Conservation (phyloP, 2,113 vertebrate species). For the Suncus etruscus region DNA sequence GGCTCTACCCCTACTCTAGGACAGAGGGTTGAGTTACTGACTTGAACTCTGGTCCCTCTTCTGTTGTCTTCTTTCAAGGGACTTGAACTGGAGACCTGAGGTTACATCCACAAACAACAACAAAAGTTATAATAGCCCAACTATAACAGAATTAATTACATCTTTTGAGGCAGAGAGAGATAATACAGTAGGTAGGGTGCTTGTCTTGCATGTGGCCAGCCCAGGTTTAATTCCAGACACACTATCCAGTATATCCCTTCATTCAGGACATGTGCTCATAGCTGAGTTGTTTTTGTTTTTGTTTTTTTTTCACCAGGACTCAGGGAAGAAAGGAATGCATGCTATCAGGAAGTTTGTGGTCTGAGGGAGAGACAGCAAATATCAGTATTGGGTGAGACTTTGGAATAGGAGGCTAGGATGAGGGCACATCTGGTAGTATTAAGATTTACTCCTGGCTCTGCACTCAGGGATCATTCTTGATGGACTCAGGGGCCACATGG, state of each 20-base stretch:
- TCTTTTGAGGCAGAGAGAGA: no score
- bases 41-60: neutral
- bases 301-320: neutral
- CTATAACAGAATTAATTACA: no score
- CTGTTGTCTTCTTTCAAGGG: slow-evolving; percentile 2
- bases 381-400: neutral
- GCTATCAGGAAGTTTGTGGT: neutral
- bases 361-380: slow-evolving; percentile 32
- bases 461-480: no score
- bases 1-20: no score
- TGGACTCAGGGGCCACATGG: no score
- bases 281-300: neutral
- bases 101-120: neutral
- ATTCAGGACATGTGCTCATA: neutral
- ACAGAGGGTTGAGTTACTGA: neutral
- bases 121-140: no score
- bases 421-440: no score
- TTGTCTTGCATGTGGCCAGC: no score
- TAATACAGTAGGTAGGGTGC: no score
- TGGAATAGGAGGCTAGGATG: neutral
- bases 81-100: neutral
- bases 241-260: neutral
- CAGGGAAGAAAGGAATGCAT: neutral
- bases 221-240: no score
- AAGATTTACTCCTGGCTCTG: no score